These are phyloP conservation scores for Drosophila colorata DNA, from an alignment of 2,888 invertebrate species.

Conservation along the genomic window DNA sequence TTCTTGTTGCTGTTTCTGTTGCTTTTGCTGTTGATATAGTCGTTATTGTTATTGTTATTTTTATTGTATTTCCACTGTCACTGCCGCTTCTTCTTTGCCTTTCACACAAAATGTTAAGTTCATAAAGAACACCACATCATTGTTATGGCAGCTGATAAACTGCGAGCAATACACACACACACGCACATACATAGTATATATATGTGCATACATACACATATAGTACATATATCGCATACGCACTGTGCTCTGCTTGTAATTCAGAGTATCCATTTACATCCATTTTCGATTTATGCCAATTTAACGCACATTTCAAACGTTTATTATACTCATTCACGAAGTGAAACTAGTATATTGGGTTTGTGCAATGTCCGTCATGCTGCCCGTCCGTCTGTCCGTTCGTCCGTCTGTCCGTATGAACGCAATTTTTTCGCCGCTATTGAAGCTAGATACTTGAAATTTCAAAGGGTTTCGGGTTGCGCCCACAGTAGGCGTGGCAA, in stretches of 20 bases:
- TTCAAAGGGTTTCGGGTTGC: too few relatives aligned
- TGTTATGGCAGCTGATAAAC: slow-evolving; percentile 67
- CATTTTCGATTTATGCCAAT: slow-evolving; percentile 27
- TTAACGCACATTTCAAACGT: slow-evolving; percentile 26
- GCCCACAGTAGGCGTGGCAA: too few relatives aligned
- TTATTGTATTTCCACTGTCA: slow-evolving; percentile 54
- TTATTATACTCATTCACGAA: too few relatives aligned
- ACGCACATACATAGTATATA: slow-evolving; percentile 2
- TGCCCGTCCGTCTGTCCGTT: too few relatives aligned
- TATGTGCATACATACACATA: neutral
- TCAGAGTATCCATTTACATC: slow-evolving; percentile 13
- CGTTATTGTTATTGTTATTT: slow-evolving; percentile 42
- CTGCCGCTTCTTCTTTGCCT: slow-evolving; percentile 39
- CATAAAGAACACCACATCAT: slow-evolving; percentile 64
- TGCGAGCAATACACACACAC: slow-evolving; percentile 16
- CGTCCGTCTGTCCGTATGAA: too few relatives aligned
- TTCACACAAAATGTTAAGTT: slow-evolving; percentile 49
- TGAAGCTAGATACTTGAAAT: too few relatives aligned
- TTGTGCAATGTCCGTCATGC: too few relatives aligned
- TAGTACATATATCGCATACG: slow-evolving; percentile 16
- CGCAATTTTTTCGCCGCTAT: too few relatives aligned
- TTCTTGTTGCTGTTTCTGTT: slow-evolving; percentile 10
- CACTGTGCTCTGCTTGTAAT: slow-evolving; percentile 25
- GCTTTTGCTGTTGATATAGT: slow-evolving; percentile 20
- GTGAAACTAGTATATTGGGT: too few relatives aligned